A percentile compares a stretch with the other conserved stretches of the same genome.
phyloP scores from a whole-genome alignment of 1,140 invertebrate genomes.

The Ganaspis sp. region DNA sequence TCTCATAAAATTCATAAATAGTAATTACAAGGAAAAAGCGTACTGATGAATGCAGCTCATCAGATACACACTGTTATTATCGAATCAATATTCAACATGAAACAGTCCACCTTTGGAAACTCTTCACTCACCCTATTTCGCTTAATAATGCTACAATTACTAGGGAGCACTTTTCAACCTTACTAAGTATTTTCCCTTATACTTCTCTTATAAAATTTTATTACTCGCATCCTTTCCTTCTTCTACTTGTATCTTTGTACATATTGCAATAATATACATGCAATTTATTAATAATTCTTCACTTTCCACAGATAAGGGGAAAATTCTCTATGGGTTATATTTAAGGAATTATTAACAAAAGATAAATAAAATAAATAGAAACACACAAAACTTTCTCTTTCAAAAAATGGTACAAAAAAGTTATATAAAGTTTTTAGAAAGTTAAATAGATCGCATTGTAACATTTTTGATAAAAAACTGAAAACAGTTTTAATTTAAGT shows the following conservation, averaged over 20 bases:
- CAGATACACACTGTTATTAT: slow-evolving; percentile 9
- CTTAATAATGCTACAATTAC: slow-evolving; percentile 7
- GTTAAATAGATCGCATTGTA: no score
- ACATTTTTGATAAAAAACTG: no score
- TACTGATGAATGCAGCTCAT: slow-evolving; percentile 9
- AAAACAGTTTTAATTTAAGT: no score
- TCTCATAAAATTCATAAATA: slow-evolving; percentile 18
- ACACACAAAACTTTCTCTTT: no score
- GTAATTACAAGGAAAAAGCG: neutral
- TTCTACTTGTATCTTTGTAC: neutral
- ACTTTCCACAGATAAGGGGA: no score
- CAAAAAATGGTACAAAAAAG: no score
- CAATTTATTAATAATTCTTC: no score
- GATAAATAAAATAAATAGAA: no score
- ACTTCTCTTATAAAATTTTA: neutral
- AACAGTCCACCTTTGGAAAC: neutral
- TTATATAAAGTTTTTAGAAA: no score
- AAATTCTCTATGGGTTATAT: no score
- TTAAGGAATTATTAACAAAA: no score
- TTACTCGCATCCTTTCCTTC: neutral
- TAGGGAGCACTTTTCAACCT: neutral
- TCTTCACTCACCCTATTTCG: neutral
- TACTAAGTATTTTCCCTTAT: neutral
- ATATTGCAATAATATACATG: no score
- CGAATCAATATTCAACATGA: slow-evolving; percentile 27